Conservation (phyloP, 1,140 invertebrate genomes). For the Bactericera cockerelli region DNA sequence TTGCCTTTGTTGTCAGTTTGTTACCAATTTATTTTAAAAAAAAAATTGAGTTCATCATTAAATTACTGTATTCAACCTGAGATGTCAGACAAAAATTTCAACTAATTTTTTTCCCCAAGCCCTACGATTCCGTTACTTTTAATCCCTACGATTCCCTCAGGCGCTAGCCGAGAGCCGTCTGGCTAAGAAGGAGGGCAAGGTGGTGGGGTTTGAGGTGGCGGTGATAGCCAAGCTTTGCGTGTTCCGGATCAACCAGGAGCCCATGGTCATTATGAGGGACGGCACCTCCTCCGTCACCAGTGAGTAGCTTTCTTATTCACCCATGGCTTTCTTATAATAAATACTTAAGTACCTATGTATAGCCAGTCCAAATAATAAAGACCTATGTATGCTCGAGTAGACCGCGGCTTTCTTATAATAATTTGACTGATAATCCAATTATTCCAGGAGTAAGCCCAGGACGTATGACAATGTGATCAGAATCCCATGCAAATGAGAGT, state of each 20-base stretch:
- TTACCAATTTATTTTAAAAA: too few species aligned
- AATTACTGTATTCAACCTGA: too few species aligned
- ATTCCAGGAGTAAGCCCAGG: too few species aligned
- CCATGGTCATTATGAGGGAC: background rate
- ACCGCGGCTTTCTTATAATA: background rate
- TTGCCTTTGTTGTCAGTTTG: too few species aligned
- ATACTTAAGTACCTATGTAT: too few species aligned
- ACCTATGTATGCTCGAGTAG: background rate
- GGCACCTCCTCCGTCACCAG: background rate
- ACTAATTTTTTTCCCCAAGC: too few species aligned
- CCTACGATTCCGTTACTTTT: too few species aligned
- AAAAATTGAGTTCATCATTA: too few species aligned
- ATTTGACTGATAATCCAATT: background rate
- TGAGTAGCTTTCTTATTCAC: too few species aligned
- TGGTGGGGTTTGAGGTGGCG: background rate
- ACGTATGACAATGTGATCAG: background rate
- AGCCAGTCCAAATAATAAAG: background rate
- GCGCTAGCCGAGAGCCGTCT: background rate
- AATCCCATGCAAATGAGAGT: background rate
- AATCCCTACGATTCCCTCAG: too few species aligned
- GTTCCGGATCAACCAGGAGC: background rate
- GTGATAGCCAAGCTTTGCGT: background rate
- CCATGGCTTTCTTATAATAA: too few species aligned
- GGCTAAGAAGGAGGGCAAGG: background rate
- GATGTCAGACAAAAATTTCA: too few species aligned